These are phyloP conservation scores for Sinopyrophorus schimmeli DNA, from an alignment of 2,888 invertebrate genomes.

Conservation along the genomic window DNA sequence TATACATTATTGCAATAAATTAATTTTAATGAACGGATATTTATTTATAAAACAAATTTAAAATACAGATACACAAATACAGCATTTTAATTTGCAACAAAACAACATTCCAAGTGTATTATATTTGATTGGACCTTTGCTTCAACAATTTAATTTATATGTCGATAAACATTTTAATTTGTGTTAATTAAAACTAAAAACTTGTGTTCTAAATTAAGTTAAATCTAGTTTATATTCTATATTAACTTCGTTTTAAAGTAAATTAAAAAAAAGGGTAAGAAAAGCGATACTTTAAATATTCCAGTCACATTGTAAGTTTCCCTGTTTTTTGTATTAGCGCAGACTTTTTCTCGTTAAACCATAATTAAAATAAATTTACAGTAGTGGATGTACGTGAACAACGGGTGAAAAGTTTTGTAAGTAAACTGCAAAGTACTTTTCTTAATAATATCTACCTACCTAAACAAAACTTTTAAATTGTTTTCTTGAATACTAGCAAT, in stretches of 20 bases:
- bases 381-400: conserved; percentile 38
- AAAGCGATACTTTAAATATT: conserved; percentile 34
- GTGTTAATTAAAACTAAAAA: no score
- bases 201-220: no score
- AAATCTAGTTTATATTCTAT: no score
- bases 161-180: no score
- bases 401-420: conserved; percentile 35
- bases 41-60: no score
- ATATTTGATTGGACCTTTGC: no score
- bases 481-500: conserved; percentile 33
- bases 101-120: no score
- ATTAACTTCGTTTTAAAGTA: background rate
- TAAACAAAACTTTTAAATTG: conserved; percentile 37
- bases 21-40: no score
- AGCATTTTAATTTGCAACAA: no score
- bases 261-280: conserved; percentile 11
- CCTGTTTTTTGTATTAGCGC: conserved; percentile 48
- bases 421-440: conserved; percentile 38
- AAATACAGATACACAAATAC: no score
- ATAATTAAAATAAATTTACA: conserved; percentile 54
- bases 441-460: conserved; percentile 34
- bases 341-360: conserved; percentile 51
- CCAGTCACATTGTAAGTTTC: conserved; percentile 47
- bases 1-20: no score
- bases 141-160: no score